A percentile compares a stretch with the other conserved stretches of the same genome.
Evolutionary conservation across 2,888 invertebrate species (phyloP).

Genomic region (Zygothrica quintamaculata): DNA sequence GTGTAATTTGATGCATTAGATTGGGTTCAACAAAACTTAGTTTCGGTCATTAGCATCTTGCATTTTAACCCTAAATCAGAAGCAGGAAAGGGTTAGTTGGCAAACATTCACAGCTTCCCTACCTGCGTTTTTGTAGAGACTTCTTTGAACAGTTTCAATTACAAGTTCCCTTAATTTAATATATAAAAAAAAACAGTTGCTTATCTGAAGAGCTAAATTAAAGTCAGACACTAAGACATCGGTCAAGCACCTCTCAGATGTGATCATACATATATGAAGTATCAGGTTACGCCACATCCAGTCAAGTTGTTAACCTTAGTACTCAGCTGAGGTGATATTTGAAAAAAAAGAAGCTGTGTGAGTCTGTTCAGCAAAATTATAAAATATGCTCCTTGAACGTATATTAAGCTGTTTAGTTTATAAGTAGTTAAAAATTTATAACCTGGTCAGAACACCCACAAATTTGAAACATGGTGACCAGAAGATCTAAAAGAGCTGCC

Average conservation of each 20-base stretch:
- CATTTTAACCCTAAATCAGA: slow-evolving; percentile 6
- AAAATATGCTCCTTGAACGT: too few relatives aligned
- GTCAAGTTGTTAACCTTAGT: slow-evolving; percentile 63
- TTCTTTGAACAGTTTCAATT: slow-evolving; percentile 47
- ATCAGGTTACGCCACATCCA: slow-evolving; percentile 59
- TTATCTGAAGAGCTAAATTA: slow-evolving; percentile 14
- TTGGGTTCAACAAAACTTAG: slow-evolving; percentile 24
- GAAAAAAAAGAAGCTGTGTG: slow-evolving; percentile 23
- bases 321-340: not conserved
- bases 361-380: too few relatives aligned
- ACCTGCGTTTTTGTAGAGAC: slow-evolving; percentile 7
- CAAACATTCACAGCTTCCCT: slow-evolving; percentile 15
- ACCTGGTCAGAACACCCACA: slow-evolving; percentile 27
- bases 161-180: slow-evolving; percentile 18
- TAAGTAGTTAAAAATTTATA: too few relatives aligned
- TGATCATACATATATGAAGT: slow-evolving; percentile 17
- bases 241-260: slow-evolving; percentile 67
- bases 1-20: not conserved
- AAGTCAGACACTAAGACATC: slow-evolving; percentile 18
- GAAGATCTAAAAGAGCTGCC: too few relatives aligned
- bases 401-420: too few relatives aligned
- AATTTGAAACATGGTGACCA: not conserved
- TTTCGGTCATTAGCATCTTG: slow-evolving; percentile 35
- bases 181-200: slow-evolving; percentile 30
- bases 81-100: slow-evolving; percentile 30